Evolutionary conservation across 35 echinoderm and acorn worm species (phyloP), one percentile per base, ranked within the genome.

Genomic region (Patiria miniata): DNA sequence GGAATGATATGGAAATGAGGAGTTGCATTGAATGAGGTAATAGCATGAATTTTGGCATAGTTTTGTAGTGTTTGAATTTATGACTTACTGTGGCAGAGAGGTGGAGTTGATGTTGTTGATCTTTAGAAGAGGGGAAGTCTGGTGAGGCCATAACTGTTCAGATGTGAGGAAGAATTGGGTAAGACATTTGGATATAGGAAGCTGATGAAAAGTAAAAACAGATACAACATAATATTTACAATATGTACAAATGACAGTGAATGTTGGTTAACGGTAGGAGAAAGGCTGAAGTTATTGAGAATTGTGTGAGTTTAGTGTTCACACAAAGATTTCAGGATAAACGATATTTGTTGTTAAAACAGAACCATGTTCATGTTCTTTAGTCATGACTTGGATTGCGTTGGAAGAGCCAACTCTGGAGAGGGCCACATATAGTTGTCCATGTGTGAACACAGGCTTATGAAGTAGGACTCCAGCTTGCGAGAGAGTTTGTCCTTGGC

Each of bases 401-500:
- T 55, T 29, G 42, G 80, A 81, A 12, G 87, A 89, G 8, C 87
- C 28, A 44, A 51, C 87, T 82, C 87, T 40, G 7, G 87, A 89
- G 7, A 89, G 15, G 36, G 87, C 87, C 39, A 83, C 87, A 82
- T 89, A 89, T 4, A 89, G 61, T 44, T 89, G 87, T 18, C 87
- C 79, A 28, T 89, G 87, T 37, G 87, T 83, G 58, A 83, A 89
- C 1, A 89, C 79, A 9, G 79, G 79, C 28, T 89, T n/a, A 10
- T 28, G 16, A 14, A 89, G 58, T n/a, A 40, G 59, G 14, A 89
- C 5, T 69, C 87, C 87, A 61, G 81, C 80, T 61, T 54, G 39
- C 10, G 61, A 8, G 26, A 89, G 38, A 17, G 87, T 89, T 83
- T 89, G 87, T 57, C 87, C 87, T 73, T 89, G 79, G 8, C 78